Evolutionary conservation across 2,113 vertebrate genomes (phyloP).

Genomic region (Nestor notabilis): DNA sequence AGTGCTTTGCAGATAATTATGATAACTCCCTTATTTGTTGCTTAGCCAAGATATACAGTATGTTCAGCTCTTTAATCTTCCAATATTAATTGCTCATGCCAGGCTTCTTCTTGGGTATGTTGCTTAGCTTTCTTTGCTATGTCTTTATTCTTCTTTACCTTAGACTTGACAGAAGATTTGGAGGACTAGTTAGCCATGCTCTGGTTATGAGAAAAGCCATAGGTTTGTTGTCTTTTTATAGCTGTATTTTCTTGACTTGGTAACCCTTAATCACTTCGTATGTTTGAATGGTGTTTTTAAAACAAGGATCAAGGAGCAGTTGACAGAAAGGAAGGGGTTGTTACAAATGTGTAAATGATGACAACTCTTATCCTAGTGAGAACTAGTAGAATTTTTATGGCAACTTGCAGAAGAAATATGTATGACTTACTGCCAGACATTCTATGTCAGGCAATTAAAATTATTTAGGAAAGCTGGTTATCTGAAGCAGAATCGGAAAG

Average conservation of each 20-base stretch:
- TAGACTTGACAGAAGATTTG: neutral
- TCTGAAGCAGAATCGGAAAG: slow-evolving; percentile 15
- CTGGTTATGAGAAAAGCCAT: neutral
- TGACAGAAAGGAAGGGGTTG: neutral
- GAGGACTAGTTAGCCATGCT: neutral
- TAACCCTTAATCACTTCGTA: neutral
- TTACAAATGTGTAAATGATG: neutral
- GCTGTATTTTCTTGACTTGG: neutral
- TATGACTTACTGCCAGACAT: slow-evolving; percentile 16
- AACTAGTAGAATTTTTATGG: neutral
- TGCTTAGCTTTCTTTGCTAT: neutral
- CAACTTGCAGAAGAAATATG: neutral
- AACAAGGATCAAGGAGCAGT: neutral
- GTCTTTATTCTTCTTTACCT: neutral
- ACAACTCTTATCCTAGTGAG: neutral
- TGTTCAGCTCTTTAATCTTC: neutral
- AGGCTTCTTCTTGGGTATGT: neutral
- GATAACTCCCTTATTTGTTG: neutral
- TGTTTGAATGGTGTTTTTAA: neutral
- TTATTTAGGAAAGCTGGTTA: slow-evolving; percentile 32
- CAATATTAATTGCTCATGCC: neutral
- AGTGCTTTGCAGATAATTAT: neutral
- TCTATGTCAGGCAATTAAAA: slow-evolving; percentile 52
- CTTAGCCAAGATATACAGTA: neutral
- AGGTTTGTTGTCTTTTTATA: neutral